These are phyloP conservation scores for Eristalinus sepulchralis DNA, from an alignment of 2,888 invertebrate genomes.

Conservation along the genomic window DNA sequence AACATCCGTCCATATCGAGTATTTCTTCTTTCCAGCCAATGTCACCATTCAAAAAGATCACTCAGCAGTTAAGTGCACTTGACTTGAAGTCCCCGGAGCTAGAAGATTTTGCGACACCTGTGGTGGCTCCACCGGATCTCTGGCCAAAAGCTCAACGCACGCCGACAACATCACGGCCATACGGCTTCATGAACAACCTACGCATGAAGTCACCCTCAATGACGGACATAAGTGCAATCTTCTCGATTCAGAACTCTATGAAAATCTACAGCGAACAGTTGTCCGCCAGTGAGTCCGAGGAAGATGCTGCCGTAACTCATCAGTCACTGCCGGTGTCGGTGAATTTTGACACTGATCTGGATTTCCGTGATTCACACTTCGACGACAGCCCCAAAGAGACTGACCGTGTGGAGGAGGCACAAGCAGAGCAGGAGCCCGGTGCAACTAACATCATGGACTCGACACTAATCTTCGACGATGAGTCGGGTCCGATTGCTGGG, in stretches of 20 bases:
- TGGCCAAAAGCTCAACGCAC: constrained; percentile 82
- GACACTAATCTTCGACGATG: constrained; percentile 56
- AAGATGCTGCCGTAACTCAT: constrained; percentile 72
- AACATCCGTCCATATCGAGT: background rate
- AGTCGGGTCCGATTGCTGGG: constrained; percentile 71
- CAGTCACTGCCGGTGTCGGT: constrained; percentile 76
- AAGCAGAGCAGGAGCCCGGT: background rate
- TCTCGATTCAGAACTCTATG: constrained; percentile 78
- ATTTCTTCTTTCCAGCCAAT: constrained; percentile 81
- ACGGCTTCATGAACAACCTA: constrained; percentile 78
- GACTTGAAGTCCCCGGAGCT: constrained; percentile 88
- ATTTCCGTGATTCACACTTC: constrained; percentile 75
- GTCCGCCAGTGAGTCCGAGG: constrained; percentile 62
- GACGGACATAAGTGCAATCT: constrained; percentile 79
- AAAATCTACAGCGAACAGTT: constrained; percentile 78
- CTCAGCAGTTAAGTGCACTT: constrained; percentile 88
- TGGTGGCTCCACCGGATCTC: constrained; percentile 85
- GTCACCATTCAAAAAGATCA: constrained; percentile 89
- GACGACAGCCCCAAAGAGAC: constrained; percentile 61
- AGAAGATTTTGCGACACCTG: constrained; percentile 87
- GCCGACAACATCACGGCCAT: constrained; percentile 69
- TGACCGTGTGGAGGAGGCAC: constrained; percentile 4
- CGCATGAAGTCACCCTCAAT: constrained; percentile 76
- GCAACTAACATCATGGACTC: constrained; percentile 22
- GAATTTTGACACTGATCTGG: constrained; percentile 72